Evolutionary conservation across 2,888 invertebrate genomes (phyloP).

Genomic region (Epirrita christyi): DNA sequence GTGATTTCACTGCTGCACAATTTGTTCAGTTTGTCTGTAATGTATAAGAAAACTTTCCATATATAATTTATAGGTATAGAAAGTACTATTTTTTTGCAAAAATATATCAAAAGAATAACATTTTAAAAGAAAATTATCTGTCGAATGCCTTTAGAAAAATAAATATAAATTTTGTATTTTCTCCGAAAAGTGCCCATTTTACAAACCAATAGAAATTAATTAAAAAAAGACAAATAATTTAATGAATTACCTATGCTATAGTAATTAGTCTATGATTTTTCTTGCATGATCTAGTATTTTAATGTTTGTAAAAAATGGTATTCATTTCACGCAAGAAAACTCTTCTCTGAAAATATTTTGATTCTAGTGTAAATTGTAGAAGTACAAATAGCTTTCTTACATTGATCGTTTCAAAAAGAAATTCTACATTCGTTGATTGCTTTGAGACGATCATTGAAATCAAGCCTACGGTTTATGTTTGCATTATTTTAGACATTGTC

Average conservation of each 20-base stretch:
- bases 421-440: not conserved
- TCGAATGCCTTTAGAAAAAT: no score
- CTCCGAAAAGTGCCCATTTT: no score
- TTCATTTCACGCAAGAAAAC: constrained; percentile 11
- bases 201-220: not conserved
- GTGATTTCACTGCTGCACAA: not conserved
- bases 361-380: constrained; percentile 7
- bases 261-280: constrained; percentile 7
- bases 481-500: no score
- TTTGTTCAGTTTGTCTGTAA: no score
- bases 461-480: no score
- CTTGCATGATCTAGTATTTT: constrained; percentile 11
- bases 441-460: no score
- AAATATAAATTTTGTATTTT: no score
- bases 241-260: constrained; percentile 4
- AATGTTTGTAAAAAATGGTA: not conserved
- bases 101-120: no score
- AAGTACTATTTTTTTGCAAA: no score
- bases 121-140: no score
- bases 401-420: not conserved
- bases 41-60: no score
- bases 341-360: constrained; percentile 19
- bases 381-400: not conserved
- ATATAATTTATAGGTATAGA: no score
- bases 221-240: constrained; percentile 14